Conservation (phyloP, 2,113 vertebrate genomes). For the Nyctibius bracteatus region DNA sequence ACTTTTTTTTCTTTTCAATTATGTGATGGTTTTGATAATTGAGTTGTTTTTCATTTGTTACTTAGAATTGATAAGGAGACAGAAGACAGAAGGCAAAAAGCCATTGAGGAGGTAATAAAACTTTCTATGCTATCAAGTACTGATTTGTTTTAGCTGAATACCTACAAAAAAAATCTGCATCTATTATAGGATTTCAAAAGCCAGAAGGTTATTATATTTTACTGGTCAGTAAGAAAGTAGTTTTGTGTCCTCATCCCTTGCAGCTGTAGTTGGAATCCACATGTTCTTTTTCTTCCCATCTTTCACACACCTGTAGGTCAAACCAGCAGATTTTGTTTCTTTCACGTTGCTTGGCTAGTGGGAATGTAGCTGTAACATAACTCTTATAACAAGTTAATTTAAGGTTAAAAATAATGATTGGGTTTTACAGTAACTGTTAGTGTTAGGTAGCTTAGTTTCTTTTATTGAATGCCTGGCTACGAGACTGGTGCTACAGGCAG, state of each 20-base stretch:
- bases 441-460: background rate
- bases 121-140: background rate
- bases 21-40: conserved; percentile 55
- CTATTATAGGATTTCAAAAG: background rate
- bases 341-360: background rate
- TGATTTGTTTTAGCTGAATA: background rate
- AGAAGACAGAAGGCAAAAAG: conserved; percentile 92
- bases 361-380: background rate
- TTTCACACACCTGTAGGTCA: background rate
- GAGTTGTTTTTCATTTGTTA: conserved; percentile 58
- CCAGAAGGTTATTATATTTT: background rate
- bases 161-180: background rate
- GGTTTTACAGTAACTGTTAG: background rate
- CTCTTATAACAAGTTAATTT: background rate
- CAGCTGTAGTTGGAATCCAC: background rate
- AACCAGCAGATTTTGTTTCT: background rate
- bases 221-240: background rate
- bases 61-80: conserved; percentile 88
- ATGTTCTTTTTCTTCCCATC: background rate
- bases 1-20: background rate
- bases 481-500: too few species aligned
- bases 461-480: too few species aligned
- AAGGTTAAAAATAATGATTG: background rate
- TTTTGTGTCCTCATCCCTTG: background rate
- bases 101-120: conserved; percentile 91